A percentile compares a stretch with the other conserved stretches of the same genome.
Conservation (phyloP, 2,797 vertebrate species). For the Tokudaia tokunoshimensis region DNA sequence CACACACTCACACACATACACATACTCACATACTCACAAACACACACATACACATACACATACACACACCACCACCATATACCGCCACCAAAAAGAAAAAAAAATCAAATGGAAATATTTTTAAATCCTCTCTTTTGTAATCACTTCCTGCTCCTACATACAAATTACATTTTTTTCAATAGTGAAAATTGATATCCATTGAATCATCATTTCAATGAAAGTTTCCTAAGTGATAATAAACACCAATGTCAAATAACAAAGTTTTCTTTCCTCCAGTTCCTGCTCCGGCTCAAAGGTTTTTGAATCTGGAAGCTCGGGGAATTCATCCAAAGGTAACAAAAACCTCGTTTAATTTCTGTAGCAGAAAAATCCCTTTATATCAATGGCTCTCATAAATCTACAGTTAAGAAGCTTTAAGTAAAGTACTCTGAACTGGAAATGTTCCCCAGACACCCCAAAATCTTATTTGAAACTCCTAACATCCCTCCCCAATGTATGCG, state of each 20-base stretch:
- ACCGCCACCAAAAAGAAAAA: background rate
- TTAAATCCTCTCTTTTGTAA: slow-evolving; percentile 23
- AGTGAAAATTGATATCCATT: slow-evolving; percentile 25
- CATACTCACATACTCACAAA: background rate
- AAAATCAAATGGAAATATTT: background rate
- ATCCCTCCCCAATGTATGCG: background rate
- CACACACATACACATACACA: background rate
- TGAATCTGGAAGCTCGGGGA: slow-evolving; percentile 64
- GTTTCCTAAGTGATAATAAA: slow-evolving; percentile 28
- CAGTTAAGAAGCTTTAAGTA: slow-evolving; percentile 24
- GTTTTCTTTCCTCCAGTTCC: slow-evolving; percentile 59
- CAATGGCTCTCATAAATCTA: background rate
- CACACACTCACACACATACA: background rate
- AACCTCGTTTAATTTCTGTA: slow-evolving; percentile 25
- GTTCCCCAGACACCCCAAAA: background rate
- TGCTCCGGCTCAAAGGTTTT: slow-evolving; percentile 72
- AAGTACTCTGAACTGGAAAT: slow-evolving; percentile 25
- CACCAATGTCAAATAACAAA: slow-evolving; percentile 29
- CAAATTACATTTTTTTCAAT: background rate
- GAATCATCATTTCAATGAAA: background rate
- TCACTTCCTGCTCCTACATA: background rate
- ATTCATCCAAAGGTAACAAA: slow-evolving; percentile 74
- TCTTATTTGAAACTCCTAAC: background rate
- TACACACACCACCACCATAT: background rate
- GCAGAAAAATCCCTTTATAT: background rate